Conservation (phyloP, 2,888 invertebrate species). For the Lumbricus terrestris region DNA sequence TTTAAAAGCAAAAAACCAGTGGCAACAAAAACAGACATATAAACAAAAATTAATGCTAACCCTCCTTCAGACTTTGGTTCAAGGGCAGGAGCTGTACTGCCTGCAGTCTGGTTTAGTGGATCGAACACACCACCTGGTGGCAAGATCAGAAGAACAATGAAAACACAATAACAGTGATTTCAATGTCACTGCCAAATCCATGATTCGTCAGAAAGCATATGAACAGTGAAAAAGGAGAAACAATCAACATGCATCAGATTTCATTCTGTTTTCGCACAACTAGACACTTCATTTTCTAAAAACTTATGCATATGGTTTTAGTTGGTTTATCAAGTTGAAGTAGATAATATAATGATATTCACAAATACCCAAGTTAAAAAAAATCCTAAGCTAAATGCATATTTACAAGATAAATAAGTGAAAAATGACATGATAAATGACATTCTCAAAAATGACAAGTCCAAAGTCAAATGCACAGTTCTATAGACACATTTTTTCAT, state of each 20-base stretch:
- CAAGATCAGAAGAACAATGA: neutral
- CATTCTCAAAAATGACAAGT: neutral
- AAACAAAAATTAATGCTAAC: neutral
- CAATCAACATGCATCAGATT: neutral
- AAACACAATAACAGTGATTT: conserved; percentile 10
- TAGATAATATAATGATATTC: neutral
- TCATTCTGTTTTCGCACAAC: neutral
- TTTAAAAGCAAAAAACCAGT: neutral
- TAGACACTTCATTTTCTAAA: neutral
- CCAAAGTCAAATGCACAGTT: neutral
- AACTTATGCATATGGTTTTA: neutral
- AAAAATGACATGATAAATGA: too few species aligned
- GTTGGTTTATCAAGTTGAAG: neutral
- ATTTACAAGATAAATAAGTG: neutral
- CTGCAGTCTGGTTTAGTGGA: conserved; percentile 72
- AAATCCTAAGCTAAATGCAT: neutral
- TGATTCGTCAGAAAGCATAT: neutral
- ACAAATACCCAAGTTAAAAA: neutral
- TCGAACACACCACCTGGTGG: conserved; percentile 65
- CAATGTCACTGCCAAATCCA: neutral
- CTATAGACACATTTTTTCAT: too few species aligned
- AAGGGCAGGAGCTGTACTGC: conserved; percentile 64
- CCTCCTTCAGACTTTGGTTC: conserved; percentile 76
- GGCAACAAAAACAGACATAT: neutral
- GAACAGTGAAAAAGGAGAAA: neutral